These are phyloP conservation scores for Parazoanthus darwini DNA, from an alignment of 92 coral and sea anemone species.

Conservation along the genomic window DNA sequence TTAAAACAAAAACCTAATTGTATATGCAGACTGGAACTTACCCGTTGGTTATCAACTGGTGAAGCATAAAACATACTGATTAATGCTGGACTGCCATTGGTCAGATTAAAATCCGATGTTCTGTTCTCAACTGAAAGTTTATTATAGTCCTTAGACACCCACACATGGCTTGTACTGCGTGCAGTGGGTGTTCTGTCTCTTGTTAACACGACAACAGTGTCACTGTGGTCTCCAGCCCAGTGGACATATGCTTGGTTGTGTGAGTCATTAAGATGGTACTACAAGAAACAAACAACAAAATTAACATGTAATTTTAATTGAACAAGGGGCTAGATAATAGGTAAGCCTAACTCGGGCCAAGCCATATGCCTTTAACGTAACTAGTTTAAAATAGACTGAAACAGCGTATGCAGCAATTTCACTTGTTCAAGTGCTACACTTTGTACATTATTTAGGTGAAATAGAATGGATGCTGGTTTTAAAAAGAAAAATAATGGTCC, in stretches of 20 bases:
- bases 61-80: slow-evolving; percentile 73
- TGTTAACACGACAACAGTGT: slow-evolving; percentile 84
- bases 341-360: no score
- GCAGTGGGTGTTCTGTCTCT: slow-evolving; percentile 54
- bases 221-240: slow-evolving; percentile 91
- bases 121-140: slow-evolving; percentile 56
- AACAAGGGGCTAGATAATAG: not conserved
- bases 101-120: slow-evolving; percentile 51
- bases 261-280: slow-evolving; percentile 83
- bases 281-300: slow-evolving; percentile 21
- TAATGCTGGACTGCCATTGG: slow-evolving; percentile 48
- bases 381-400: no score
- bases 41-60: slow-evolving; percentile 83
- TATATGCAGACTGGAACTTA: slow-evolving; percentile 22
- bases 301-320: not conserved
- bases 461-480: no score
- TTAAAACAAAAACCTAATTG: no score
- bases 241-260: slow-evolving; percentile 85
- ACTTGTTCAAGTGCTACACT: no score
- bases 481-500: no score
- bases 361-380: no score
- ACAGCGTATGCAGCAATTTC: no score
- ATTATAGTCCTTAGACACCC: slow-evolving; percentile 89
- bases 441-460: no score
- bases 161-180: slow-evolving; percentile 83